Percentiles rank a stretch among this genome's conserved stretches.
phyloP scores from a whole-genome alignment of 2,797 vertebrate species.

The Crenuchus spilurus region DNA sequence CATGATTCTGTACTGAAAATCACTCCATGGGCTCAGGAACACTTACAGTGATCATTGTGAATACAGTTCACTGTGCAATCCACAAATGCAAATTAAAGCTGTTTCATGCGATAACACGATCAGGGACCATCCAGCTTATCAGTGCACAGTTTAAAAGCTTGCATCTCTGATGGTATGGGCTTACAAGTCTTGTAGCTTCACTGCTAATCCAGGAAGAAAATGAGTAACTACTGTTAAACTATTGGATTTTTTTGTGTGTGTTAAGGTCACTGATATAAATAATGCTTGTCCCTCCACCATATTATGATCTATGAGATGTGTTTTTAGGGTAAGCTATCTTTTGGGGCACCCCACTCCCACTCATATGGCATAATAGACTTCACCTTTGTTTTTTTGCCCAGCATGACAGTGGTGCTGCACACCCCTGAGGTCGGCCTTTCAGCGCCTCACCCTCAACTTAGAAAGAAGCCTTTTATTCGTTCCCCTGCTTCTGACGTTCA shows the following conservation, averaged over 20 bases:
- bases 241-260: not conserved
- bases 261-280: not conserved
- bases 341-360: not conserved
- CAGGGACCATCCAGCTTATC: too few species aligned
- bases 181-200: too few species aligned
- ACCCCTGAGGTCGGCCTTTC: slow-evolving; percentile 80
- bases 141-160: too few species aligned
- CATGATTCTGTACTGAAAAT: too few species aligned
- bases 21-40: too few species aligned
- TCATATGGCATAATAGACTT: slow-evolving; percentile 53
- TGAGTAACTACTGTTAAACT: too few species aligned
- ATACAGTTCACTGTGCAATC: too few species aligned
- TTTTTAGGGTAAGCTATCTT: slow-evolving; percentile 12
- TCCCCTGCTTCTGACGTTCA: slow-evolving; percentile 67
- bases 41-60: too few species aligned
- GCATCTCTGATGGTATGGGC: too few species aligned
- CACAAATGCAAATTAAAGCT: too few species aligned
- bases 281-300: not conserved
- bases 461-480: slow-evolving; percentile 79
- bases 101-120: too few species aligned
- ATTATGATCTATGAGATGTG: slow-evolving; percentile 5
- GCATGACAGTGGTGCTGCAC: slow-evolving; percentile 69
- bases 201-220: too few species aligned
- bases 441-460: slow-evolving; percentile 75
- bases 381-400: slow-evolving; percentile 68